A percentile compares a stretch with the other conserved stretches of the same genome.
Evolutionary conservation across 2,797 vertebrate genomes (phyloP).

Genomic region (Chromis chromis): DNA sequence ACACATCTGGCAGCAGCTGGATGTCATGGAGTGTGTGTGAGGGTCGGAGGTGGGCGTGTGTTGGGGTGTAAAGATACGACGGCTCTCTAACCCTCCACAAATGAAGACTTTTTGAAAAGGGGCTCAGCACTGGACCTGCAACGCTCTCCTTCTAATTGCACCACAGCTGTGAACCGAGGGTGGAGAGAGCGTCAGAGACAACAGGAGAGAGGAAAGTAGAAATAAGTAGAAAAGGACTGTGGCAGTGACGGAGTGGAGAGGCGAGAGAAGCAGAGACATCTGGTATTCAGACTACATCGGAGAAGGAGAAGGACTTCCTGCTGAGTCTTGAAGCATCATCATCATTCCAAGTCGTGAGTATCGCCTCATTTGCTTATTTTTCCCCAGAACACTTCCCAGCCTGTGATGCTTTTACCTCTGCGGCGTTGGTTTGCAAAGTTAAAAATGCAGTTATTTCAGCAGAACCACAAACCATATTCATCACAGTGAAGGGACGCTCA

Average conservation of each 20-base stretch:
- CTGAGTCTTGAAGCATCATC: constrained; percentile 45
- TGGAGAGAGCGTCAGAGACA: constrained; percentile 40
- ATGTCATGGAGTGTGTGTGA: constrained; percentile 19
- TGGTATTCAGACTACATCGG: constrained; percentile 30
- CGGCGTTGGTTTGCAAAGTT: constrained; percentile 34
- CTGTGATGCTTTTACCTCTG: constrained; percentile 6
- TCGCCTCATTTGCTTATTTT: constrained; percentile 43
- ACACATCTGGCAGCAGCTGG: constrained; percentile 75
- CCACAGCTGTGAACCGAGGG: constrained; percentile 43
- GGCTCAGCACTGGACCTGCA: constrained; percentile 39
- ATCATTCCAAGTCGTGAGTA: constrained; percentile 72
- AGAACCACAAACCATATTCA: constrained; percentile 4
- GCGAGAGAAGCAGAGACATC: constrained; percentile 33
- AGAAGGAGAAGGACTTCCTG: constrained; percentile 38
- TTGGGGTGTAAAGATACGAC: constrained; percentile 33
- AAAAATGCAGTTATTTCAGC: constrained; percentile 5
- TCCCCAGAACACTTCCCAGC: constrained; percentile 12
- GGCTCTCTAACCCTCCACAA: constrained; percentile 24
- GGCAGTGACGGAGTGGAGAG: constrained; percentile 31
- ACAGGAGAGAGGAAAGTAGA: constrained; percentile 8
- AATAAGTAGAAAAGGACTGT: constrained; percentile 19
- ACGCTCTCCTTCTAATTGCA: constrained; percentile 47
- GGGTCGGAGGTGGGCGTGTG: constrained; percentile 35
- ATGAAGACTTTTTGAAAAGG: constrained; percentile 33
- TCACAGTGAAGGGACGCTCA: background rate